Conservation (phyloP, 2,113 vertebrate genomes). For the Gymnogyps californianus region DNA sequence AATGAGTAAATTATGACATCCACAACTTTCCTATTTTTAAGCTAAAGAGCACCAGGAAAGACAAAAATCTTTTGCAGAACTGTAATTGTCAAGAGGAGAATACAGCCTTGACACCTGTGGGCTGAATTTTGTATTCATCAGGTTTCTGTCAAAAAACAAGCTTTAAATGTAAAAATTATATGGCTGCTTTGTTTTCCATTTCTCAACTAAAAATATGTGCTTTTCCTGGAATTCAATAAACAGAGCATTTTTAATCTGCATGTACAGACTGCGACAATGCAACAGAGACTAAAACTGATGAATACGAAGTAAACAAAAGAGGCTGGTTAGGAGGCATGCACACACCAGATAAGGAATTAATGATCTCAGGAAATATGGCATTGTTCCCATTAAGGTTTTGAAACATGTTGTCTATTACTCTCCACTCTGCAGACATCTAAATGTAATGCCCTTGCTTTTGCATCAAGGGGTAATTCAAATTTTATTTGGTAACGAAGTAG, state of each 20-base stretch:
- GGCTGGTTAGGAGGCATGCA: slow-evolving; percentile 32
- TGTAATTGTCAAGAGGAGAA: not conserved
- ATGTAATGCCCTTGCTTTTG: not conserved
- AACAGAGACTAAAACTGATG: slow-evolving; percentile 22
- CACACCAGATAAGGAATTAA: slow-evolving; percentile 61
- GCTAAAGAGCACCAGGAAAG: not conserved
- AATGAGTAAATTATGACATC: not conserved
- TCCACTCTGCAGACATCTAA: not conserved
- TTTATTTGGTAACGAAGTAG: slow-evolving; percentile 21
- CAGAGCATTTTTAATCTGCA: not conserved
- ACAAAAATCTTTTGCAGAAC: not conserved
- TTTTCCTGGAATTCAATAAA: slow-evolving; percentile 29
- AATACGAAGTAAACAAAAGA: slow-evolving; percentile 51
- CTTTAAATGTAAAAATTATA: slow-evolving; percentile 1
- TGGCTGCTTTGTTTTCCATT: not conserved
- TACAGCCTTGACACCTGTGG: not conserved
- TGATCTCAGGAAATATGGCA: slow-evolving; percentile 31
- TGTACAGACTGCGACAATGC: not conserved
- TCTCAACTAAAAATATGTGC: not conserved
- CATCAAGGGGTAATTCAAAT: not conserved
- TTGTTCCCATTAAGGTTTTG: slow-evolving; percentile 25
- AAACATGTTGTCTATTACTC: slow-evolving; percentile 23
- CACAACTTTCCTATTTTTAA: not conserved
- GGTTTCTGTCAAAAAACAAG: not conserved
- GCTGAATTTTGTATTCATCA: not conserved